Evolutionary conservation across 92 coral and sea anemone species (phyloP), one percentile per base, ranked within the genome.

Genomic region (Isaurus tuberculatus): DNA sequence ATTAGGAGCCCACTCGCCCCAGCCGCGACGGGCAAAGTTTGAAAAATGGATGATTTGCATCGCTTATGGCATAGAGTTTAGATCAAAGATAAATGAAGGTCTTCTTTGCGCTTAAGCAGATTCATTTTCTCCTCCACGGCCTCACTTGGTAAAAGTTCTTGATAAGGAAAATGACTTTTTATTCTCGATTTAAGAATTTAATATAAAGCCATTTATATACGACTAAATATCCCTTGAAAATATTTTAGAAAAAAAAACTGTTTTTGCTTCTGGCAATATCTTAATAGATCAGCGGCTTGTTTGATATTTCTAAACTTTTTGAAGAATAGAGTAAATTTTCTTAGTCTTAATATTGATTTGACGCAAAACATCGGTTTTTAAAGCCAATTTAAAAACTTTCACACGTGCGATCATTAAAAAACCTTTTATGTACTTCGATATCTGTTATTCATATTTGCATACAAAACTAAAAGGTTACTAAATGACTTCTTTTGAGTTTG

Each of bases 351-450:
- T 77, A 61, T 58, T 34, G 70, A 60, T 16, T 55, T 75, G 69
- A 57, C 82, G 51, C 46, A 46, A 34, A 60, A 58, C 82, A 58
- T 57, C 82, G 70, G 58, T 77, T 77, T 53, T 77, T 60, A 58
- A 77, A 77, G 82, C 70, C 82, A 58, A 77, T 77, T 77, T 77
- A 77, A 23, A 77, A 58, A n/a, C 30, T 77, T 77, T 77, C 82
- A 77, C 82, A 77, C 82, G 82, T 77, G 82, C 68, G 82, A 77
- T 77, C 82, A 77, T 77, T 77, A 77, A 77, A 77, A 77, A 77
- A 58, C 82, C 80, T 37, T 77, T 77, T 77, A 77, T 77, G 82
- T 77, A 77, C 82, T 77, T 16, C 82, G 33, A 36, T 77, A 77
- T 77, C 69, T 77, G 25, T 77, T 33, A 58, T 58, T 77, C 70